These are phyloP conservation scores for Agrochola lota DNA, from an alignment of 2,888 invertebrate genomes.

Conservation along the genomic window DNA sequence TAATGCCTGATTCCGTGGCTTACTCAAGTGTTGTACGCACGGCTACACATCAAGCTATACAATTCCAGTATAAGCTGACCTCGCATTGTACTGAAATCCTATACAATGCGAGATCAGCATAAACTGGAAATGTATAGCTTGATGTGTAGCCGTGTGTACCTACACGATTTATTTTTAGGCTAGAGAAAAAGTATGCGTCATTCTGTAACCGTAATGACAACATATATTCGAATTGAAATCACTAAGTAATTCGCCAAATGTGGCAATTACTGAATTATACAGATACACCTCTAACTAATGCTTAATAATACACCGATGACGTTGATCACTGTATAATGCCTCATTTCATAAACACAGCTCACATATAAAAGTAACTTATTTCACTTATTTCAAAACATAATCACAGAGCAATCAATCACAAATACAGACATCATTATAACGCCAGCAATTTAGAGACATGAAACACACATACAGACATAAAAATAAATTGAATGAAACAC, in stretches of 20 bases:
- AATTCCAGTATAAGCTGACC: no score
- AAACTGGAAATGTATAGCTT: no score
- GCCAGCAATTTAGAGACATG: slow-evolving; percentile 27
- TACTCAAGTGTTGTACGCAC: background rate
- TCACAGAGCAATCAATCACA: slow-evolving; percentile 52
- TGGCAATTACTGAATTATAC: slow-evolving; percentile 31
- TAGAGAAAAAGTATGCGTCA: background rate
- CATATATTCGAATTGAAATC: slow-evolving; percentile 12
- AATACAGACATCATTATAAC: slow-evolving; percentile 41
- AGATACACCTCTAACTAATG: background rate
- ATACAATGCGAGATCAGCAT: no score
- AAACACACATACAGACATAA: slow-evolving; percentile 13
- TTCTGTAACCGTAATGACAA: slow-evolving; percentile 8
- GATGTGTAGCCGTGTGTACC: no score
- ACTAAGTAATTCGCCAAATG: slow-evolving; percentile 18
- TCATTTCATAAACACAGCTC: slow-evolving; percentile 29
- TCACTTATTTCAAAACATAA: slow-evolving; percentile 38
- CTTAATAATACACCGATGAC: background rate
- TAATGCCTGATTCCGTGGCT: no score
- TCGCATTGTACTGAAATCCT: no score
- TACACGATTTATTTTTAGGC: background rate
- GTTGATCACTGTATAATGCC: slow-evolving; percentile 3
- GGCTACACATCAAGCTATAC: no score
- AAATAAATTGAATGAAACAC: slow-evolving; percentile 7
- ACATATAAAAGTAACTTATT: slow-evolving; percentile 31